Evolutionary conservation across 92 coral and sea anemone genomes (phyloP), one percentile per base, ranked within the genome.

Genomic region (Palythoa heliodiscus): DNA sequence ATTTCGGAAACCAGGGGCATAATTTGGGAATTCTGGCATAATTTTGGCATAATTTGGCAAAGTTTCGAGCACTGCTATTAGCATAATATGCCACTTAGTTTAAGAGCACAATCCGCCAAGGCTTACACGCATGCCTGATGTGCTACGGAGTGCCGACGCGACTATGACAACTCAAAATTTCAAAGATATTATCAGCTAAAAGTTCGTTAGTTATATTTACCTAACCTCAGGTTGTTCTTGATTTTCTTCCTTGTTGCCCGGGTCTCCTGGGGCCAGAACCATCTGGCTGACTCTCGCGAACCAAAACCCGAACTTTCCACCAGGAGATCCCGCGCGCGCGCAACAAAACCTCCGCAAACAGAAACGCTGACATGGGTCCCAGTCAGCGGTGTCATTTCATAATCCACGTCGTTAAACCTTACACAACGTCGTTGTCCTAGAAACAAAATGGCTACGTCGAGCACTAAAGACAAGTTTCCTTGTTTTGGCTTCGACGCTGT

Each of bases 361-460:
- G 61, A 3, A 16, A 16, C 19, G 16, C 61, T 52, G 7, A 55
- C 16, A 60, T 7, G n/a, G 8, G 0, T 23, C 69, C 4, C 25
- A 22, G 71, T 38, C 83, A 78, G 83, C 83, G 83, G 83, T 57
- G 47, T 55, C 7, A 54, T 35, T 29, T 58, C 2, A 40, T 2
- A 24, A 14, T 29, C 67, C 48, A 15, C 40, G 20, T 40, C 25
- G 53, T 63, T 19, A 11, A 52, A 40, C 23, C 73, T 43, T 79
- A 79, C 73, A 79, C 43, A 64, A 66, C 84, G 84, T 80, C 73
- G 43, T 35, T 7, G 0, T 0, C 5, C 0, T 22, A 43, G 13
- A 17, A 13, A 66, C 52, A 66, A 80, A 80, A 80, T 80, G 84
- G 84, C 74, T 53, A 64, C 58, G 11, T 0, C 63, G 12, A n/a